phyloP scores from a whole-genome alignment of 2,113 vertebrate species.

The Tringa solitaria region DNA sequence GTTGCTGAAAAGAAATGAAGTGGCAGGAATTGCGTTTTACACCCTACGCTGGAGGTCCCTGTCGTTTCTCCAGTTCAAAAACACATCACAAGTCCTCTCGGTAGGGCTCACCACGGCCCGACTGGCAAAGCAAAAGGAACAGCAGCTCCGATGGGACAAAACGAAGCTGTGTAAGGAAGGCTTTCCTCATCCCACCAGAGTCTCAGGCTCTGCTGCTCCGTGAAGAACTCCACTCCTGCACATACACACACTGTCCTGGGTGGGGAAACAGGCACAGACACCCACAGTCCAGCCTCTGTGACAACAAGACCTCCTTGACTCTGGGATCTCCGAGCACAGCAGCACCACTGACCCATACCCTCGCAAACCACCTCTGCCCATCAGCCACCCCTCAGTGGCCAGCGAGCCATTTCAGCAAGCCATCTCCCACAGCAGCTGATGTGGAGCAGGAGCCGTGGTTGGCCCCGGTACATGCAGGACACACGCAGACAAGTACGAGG shows the following conservation, averaged over 20 bases:
- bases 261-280: background rate
- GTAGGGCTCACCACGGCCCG: accelerated
- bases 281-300: background rate
- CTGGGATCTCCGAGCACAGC: background rate
- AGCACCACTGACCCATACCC: background rate
- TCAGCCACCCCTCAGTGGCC: accelerated
- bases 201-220: background rate
- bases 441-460: accelerated
- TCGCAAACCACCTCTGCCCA: background rate
- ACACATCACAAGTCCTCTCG: background rate
- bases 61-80: background rate
- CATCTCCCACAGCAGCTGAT: background rate
- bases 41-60: background rate
- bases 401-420: background rate
- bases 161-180: background rate
- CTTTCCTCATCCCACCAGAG: background rate
- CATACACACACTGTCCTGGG: accelerated
- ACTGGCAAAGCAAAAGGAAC: background rate
- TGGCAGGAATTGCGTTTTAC: background rate
- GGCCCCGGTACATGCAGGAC: accelerated
- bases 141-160: background rate
- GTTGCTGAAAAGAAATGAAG: background rate
- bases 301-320: background rate
- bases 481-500: accelerated
- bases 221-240: background rate